Base-by-base conservation (phyloP, 2,113 vertebrate species). In the Lophura nycthemera region DNA sequence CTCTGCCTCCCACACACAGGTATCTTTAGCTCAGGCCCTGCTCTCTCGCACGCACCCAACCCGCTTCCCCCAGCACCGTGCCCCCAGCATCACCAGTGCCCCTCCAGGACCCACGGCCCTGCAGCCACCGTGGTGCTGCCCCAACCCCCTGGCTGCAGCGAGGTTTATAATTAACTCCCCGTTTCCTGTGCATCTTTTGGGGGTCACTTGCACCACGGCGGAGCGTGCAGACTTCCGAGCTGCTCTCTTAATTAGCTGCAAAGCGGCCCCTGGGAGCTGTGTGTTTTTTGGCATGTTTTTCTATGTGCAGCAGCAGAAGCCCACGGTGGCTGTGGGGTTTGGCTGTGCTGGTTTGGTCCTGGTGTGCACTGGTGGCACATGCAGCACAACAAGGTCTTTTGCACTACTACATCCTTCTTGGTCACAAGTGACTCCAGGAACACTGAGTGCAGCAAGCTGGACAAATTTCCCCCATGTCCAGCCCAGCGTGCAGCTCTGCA, bases 231-330 rank as follows among this genome's bases (percentile, higher is more conserved):
- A 90, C 57, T 76, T 84, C 88, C 77, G 20, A 47, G 40, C 61
- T 8, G 43, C 0, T 52, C 22, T n/a, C 73, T 16, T 61, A 38
- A 91, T 66, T 56, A 52, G 14, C 25, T 4, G 78, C 0, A 2
- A 1, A 25, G 4, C 0, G 2, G 4, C 22, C 86, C 67, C 1
- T 2, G 21, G 61, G 92, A 56, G 29, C 0, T 0, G 0, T 1
- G 9, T 20, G 30, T 20, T 20, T 29, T n/a, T 32, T 57, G 54
- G 36, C 4, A 36, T 8, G 74, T 25, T 92, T 64, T 76, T 15
- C 93, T 3, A 0, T 11, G 72, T 10, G 66, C 15, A 1, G 3
- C 25, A 36, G 72, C 30, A 30, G 12, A 45, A 30, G 30, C 42
- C 65, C 19, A 13, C 8, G 64, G 64, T 19, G 13, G 64, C 40